Base-by-base conservation (phyloP, 30 jellyfish, hydroid and myxozoan genomes). In the Pelagia noctiluca region DNA sequence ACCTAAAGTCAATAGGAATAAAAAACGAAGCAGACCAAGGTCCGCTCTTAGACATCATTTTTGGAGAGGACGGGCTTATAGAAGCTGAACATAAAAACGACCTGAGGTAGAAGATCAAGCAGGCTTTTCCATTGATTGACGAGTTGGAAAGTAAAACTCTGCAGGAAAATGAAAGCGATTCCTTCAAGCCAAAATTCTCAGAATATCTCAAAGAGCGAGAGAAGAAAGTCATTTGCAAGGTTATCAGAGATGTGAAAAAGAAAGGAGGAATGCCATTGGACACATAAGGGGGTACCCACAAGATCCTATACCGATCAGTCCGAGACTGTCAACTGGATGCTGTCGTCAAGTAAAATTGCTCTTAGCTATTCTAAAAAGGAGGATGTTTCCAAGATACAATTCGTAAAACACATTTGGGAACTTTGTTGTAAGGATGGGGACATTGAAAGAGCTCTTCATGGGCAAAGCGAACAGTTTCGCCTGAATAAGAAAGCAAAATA, bases 1-100 rank as follows among this genome's bases (percentile, higher is more conserved):
- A 35, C 84, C 18, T 71, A 42, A 49, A 46, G 19, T 71, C 84
- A 71, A 71, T 49, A 0, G 84, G 84, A 12, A 71, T 71, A 34
- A 16, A 48, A 2, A 71, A 71, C 25, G 84, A 49, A 4, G 10
- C 49, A 12, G 31, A 46, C 26, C 84, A 71, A 19, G 60, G 25
- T 38, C 84, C 38, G 24, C 19, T 71, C 12, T 31, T 71, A 18
- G 84, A 71, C 73, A 71, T 71, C 24, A 71, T 71, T 1, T 71
- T 71, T 37, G 83, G 83, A 28, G 83, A 30, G 4, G 46, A 1
- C n/a, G 83, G 83, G 22, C 71, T 71, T 1, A 72, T 71, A 3
- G 84, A 71, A 22, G 29, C 84, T 35, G 84, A 34, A 28, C 38
- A 71, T 42, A 35, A 47, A 13, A 31, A 3, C 10, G 84, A 71